Percentiles rank a stretch among this genome's conserved stretches.
Conservation (phyloP, 2,113 vertebrate genomes). For the Zosterops borbonicus region DNA sequence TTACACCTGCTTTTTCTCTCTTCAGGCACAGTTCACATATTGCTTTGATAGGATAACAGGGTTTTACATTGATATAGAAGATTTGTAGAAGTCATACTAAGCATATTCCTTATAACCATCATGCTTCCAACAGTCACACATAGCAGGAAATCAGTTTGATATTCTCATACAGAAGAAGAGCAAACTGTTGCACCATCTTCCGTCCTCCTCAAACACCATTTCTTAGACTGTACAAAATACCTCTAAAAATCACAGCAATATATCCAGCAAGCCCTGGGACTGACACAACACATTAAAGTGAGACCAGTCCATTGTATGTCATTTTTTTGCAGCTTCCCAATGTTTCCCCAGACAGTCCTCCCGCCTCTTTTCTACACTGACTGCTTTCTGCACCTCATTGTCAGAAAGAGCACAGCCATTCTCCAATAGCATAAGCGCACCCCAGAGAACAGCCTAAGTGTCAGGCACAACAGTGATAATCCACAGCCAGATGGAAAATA, state of each 20-base stretch:
- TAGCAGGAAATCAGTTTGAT: not conserved
- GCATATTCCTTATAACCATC: not conserved
- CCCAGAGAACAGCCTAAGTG: not conserved
- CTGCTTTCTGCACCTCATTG: not conserved
- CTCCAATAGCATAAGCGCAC: not conserved
- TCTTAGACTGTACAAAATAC: not conserved
- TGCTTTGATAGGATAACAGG: not conserved
- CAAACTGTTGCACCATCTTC: not conserved
- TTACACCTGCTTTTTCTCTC: not conserved
- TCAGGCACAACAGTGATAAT: conserved; percentile 27
- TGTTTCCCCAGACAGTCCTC: not conserved
- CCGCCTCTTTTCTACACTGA: not conserved
- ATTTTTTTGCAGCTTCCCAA: not conserved
- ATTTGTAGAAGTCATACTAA: not conserved
- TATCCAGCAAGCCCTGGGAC: not conserved
- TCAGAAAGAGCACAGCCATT: not conserved
- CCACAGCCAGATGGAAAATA: not conserved
- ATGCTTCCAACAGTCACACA: not conserved
- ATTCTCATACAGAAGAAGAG: not conserved
- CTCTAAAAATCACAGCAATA: not conserved
- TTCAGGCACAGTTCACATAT: not conserved
- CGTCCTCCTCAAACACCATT: not conserved
- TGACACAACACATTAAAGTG: not conserved
- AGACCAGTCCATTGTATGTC: not conserved
- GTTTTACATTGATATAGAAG: not conserved